phyloP scores from a whole-genome alignment of 2,888 invertebrate genomes.

The Leptinotarsa rubiginosa region DNA sequence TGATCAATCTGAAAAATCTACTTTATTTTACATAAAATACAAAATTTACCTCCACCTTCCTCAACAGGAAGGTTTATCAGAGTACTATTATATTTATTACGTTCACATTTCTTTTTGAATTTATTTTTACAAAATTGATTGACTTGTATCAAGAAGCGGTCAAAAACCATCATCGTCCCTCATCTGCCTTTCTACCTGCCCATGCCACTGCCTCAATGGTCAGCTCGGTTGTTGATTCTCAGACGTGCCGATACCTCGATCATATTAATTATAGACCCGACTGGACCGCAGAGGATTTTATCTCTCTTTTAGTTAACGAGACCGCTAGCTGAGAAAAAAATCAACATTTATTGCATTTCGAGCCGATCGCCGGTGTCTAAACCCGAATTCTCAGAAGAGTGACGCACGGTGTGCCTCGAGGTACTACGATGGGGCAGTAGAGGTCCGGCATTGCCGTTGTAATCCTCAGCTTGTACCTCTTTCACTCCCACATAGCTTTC shows the following conservation, averaged over 20 bases:
- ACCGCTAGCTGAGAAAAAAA: slow-evolving; percentile 22
- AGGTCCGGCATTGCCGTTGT: background rate
- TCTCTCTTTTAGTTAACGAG: slow-evolving; percentile 42
- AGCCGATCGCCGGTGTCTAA: background rate
- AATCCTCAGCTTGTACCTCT: background rate
- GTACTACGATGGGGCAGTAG: background rate
- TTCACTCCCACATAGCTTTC: too few relatives aligned
- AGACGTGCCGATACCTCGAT: slow-evolving; percentile 53
- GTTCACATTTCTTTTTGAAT: too few relatives aligned
- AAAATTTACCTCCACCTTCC: too few relatives aligned
- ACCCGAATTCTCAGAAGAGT: slow-evolving; percentile 14
- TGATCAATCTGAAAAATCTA: too few relatives aligned
- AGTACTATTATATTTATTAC: too few relatives aligned
- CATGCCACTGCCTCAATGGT: slow-evolving; percentile 29
- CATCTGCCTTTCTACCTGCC: slow-evolving; percentile 11
- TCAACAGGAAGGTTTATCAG: too few relatives aligned
- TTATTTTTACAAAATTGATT: background rate
- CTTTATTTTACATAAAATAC: too few relatives aligned
- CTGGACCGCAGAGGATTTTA: slow-evolving; percentile 42
- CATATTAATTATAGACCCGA: slow-evolving; percentile 51
- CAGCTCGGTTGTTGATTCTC: slow-evolving; percentile 48
- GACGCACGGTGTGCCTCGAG: slow-evolving; percentile 12
- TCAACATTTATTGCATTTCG: slow-evolving; percentile 4
- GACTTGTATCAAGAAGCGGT: background rate
- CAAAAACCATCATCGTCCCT: background rate